A percentile compares a stretch with the other conserved stretches of the same genome.
These are phyloP conservation scores for Ctena decussata DNA, from an alignment of 2,888 invertebrate genomes.

Conservation along the genomic window DNA sequence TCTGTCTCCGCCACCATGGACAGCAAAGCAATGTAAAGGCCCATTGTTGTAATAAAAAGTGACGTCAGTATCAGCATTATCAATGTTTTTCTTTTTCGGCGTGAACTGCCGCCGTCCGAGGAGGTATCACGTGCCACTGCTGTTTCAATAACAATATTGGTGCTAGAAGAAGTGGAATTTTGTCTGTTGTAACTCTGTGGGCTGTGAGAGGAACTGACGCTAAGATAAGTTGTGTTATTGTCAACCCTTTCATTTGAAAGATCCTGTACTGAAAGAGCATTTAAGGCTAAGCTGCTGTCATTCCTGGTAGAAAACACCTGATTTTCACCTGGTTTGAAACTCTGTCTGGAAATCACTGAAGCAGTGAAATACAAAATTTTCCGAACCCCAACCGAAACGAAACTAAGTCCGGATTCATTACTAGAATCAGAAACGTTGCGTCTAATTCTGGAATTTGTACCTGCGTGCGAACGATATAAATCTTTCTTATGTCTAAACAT, in stretches of 20 bases:
- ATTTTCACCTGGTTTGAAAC: neutral
- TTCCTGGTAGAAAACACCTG: neutral
- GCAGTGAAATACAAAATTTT: neutral
- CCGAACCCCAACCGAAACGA: neutral
- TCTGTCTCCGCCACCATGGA: slow-evolving; percentile 37
- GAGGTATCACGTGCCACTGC: neutral
- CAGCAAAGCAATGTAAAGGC: slow-evolving; percentile 30
- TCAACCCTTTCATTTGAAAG: neutral
- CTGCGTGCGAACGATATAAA: neutral
- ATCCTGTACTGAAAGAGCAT: neutral
- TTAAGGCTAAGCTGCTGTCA: neutral
- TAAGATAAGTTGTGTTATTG: too few species aligned
- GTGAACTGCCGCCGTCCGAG: neutral
- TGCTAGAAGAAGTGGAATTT: neutral
- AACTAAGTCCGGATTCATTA: neutral
- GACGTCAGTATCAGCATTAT: slow-evolving; percentile 56
- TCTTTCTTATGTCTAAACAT: neutral
- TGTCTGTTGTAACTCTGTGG: neutral
- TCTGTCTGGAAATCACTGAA: neutral
- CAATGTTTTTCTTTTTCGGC: slow-evolving; percentile 37
- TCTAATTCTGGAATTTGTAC: neutral
- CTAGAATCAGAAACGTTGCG: neutral
- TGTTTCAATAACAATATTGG: neutral
- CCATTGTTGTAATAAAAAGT: slow-evolving; percentile 50
- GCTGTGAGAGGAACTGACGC: neutral